These are phyloP conservation scores for Zaprionus inermis DNA, from an alignment of 1,140 invertebrate genomes.

Conservation along the genomic window DNA sequence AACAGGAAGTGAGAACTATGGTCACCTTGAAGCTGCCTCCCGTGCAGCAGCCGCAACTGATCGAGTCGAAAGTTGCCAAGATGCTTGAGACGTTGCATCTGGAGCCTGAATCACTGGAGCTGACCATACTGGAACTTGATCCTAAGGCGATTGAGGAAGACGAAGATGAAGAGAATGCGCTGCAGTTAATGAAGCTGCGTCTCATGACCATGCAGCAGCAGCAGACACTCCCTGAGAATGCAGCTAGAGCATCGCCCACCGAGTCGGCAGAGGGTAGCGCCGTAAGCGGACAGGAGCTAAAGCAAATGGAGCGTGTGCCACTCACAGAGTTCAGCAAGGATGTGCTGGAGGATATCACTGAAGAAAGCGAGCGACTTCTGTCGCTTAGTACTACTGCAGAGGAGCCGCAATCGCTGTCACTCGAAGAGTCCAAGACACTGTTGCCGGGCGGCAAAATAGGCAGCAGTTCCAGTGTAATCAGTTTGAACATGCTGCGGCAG, in stretches of 20 bases:
- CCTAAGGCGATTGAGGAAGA: constrained; percentile 39
- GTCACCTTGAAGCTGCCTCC: constrained; percentile 38
- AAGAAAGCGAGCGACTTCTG: constrained; percentile 74
- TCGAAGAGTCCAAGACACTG: constrained; percentile 67
- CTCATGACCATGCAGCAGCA: constrained; percentile 70
- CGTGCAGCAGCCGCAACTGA: constrained; percentile 36
- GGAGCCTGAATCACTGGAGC: constrained; percentile 50
- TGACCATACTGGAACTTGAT: constrained; percentile 52
- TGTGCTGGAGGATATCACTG: constrained; percentile 80
- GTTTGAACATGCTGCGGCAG: constrained; percentile 72
- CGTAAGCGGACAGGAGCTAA: constrained; percentile 43
- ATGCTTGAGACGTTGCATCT: constrained; percentile 44
- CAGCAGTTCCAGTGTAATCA: constrained; percentile 61
- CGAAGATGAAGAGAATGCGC: constrained; percentile 65
- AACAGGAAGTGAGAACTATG: constrained; percentile 1
- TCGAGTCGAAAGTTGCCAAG: constrained; percentile 51
- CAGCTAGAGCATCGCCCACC: constrained; percentile 55
- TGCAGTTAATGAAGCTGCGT: constrained; percentile 72
- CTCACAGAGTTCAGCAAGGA: constrained; percentile 75
- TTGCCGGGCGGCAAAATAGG: constrained; percentile 19
- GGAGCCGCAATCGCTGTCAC: constrained; percentile 66
- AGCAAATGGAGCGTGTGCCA: constrained; percentile 78
- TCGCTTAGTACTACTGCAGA: constrained; percentile 71
- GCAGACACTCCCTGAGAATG: constrained; percentile 43
- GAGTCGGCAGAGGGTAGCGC: constrained; percentile 36